phyloP scores from a whole-genome alignment of 1,140 invertebrate genomes.

The Lethrus apterus region DNA sequence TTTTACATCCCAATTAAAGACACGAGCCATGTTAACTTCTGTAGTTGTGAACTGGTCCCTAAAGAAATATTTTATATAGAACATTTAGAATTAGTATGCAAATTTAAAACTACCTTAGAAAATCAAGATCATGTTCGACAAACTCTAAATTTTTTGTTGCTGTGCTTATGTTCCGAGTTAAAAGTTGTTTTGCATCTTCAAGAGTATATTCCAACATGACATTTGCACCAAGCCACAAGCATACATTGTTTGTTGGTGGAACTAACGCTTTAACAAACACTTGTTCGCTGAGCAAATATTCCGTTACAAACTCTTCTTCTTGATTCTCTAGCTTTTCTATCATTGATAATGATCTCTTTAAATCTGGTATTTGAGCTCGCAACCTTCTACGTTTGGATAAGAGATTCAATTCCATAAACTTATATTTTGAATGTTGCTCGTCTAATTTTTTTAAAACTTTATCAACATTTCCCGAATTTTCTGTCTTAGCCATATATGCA shows the following conservation, averaged over 20 bases:
- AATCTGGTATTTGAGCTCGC: slow-evolving; percentile 86
- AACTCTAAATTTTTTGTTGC: slow-evolving; percentile 78
- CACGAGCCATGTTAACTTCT: slow-evolving; percentile 96
- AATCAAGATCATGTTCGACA: slow-evolving; percentile 88
- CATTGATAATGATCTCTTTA: slow-evolving; percentile 86
- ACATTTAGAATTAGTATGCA: not conserved
- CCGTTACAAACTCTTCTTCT: slow-evolving; percentile 77
- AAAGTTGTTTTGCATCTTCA: slow-evolving; percentile 81
- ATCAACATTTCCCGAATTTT: slow-evolving; percentile 73
- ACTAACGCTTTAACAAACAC: slow-evolving; percentile 85
- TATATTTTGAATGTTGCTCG: slow-evolving; percentile 91
- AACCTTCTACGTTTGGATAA: slow-evolving; percentile 74
- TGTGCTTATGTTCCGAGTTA: slow-evolving; percentile 81
- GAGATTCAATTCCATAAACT: slow-evolving; percentile 93
- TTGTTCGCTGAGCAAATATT: slow-evolving; percentile 92
- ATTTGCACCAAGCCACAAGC: slow-evolving; percentile 97
- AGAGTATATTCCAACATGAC: slow-evolving; percentile 97
- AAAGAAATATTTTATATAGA: slow-evolving; percentile 33
- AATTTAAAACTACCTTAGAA: slow-evolving; percentile 51
- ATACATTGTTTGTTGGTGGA: slow-evolving; percentile 88
- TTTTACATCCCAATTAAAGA: slow-evolving; percentile 95
- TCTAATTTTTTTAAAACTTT: slow-evolving; percentile 78
- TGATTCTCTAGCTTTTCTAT: slow-evolving; percentile 80
- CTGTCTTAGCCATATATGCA: slow-evolving; percentile 76
- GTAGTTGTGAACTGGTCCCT: slow-evolving; percentile 97